These are phyloP conservation scores for Potamarius usumacintae DNA, from an alignment of 2,113 vertebrate species.

Conservation along the genomic window DNA sequence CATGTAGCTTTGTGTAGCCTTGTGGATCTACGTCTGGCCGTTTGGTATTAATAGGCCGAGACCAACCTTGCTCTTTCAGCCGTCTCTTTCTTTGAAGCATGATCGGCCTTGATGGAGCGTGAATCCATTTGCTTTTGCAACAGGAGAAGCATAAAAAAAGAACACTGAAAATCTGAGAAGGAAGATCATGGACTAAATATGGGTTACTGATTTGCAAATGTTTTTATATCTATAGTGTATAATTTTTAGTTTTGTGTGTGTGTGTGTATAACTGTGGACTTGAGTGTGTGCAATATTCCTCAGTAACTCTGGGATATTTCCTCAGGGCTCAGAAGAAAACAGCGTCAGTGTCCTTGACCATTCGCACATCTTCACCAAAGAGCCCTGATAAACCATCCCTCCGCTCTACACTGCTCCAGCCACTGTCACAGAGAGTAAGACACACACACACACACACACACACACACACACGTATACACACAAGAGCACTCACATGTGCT, in stretches of 20 bases:
- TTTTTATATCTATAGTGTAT: background rate
- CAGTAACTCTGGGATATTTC: conserved; percentile 29
- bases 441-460: conserved; percentile 28
- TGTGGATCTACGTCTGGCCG: background rate
- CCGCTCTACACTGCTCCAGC: conserved; percentile 88
- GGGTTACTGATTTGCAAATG: background rate
- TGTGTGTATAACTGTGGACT: background rate
- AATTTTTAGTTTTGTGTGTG: background rate
- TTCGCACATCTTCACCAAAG: conserved; percentile 87
- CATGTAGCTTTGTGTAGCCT: background rate
- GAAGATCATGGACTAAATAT: background rate
- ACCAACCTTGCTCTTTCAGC: conserved; percentile 4
- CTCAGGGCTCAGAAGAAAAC: conserved; percentile 91
- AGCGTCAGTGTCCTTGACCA: conserved; percentile 91
- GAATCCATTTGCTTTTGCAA: conserved; percentile 1
- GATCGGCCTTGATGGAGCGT: conserved; percentile 13
- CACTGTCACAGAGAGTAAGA: conserved; percentile 77
- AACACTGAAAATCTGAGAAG: background rate
- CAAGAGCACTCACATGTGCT: background rate
- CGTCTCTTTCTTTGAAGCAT: background rate
- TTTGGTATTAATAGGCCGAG: conserved; percentile 27
- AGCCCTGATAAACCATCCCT: conserved; percentile 72
- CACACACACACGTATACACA: background rate
- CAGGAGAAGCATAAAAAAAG: background rate
- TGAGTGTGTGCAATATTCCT: background rate